Evolutionary conservation across 2,113 vertebrate species (phyloP).

Genomic region (Xiphias gladius): DNA sequence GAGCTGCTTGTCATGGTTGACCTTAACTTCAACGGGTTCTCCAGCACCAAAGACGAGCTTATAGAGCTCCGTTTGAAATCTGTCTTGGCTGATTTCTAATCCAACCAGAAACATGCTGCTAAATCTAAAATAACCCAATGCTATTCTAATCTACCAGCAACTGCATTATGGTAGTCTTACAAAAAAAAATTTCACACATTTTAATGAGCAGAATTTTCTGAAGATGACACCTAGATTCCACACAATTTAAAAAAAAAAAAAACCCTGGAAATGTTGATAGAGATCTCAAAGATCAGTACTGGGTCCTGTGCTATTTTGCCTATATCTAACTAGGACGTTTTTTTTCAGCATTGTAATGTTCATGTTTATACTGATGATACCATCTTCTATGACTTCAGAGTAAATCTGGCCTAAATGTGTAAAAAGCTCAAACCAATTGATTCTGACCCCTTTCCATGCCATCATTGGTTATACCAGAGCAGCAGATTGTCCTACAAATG

Average conservation of each 20-base stretch:
- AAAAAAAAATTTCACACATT: too few species aligned
- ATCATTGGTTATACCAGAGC: too few species aligned
- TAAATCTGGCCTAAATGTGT: background rate
- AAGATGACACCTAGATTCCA: too few species aligned
- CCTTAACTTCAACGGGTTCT: conserved; percentile 1
- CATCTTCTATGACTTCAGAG: background rate
- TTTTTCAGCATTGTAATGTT: background rate
- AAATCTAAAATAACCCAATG: background rate
- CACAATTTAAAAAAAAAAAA: too few species aligned
- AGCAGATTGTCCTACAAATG: too few species aligned
- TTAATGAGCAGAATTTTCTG: too few species aligned
- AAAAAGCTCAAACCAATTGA: too few species aligned
- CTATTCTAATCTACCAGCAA: background rate
- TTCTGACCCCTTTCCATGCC: too few species aligned
- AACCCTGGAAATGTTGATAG: too few species aligned
- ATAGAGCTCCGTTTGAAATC: background rate
- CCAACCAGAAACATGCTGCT: background rate
- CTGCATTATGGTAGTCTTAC: background rate
- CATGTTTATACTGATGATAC: background rate
- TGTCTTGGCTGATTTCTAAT: background rate
- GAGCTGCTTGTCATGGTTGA: background rate
- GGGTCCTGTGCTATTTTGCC: too few species aligned
- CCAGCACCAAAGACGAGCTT: background rate
- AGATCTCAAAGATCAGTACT: too few species aligned
- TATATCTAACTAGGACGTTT: too few species aligned